Evolutionary conservation across 2,888 invertebrate genomes (phyloP).

Genomic region (Pemphredon lugubris): DNA sequence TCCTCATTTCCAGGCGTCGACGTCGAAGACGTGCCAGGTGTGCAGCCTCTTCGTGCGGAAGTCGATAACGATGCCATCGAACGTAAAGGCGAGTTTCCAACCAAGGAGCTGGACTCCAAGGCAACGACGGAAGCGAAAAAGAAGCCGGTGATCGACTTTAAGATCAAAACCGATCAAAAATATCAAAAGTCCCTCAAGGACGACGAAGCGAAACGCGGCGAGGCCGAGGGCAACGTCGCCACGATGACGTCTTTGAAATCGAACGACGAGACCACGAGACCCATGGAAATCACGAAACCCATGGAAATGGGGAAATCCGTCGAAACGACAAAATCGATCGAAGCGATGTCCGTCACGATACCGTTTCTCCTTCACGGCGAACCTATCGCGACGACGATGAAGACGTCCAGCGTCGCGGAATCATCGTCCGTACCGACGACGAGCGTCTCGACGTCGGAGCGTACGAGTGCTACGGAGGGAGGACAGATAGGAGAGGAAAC

Average conservation of each 20-base stretch:
- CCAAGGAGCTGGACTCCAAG: constrained; percentile 52
- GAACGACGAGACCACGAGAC: no score
- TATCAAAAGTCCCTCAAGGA: constrained; percentile 81
- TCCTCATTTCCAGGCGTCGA: constrained; percentile 16
- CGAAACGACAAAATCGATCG: constrained; percentile 20
- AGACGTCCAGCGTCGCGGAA: not conserved
- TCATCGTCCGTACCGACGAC: not conserved
- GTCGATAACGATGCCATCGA: constrained; percentile 45
- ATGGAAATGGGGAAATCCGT: not conserved
- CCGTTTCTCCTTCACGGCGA: constrained; percentile 66
- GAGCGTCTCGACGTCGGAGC: constrained; percentile 4
- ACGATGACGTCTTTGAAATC: no score
- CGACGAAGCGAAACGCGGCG: constrained; percentile 81
- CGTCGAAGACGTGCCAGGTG: constrained; percentile 20
- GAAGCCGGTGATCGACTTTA: constrained; percentile 71
- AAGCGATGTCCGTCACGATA: constrained; percentile 26
- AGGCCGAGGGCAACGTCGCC: no score
- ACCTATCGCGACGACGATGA: constrained; percentile 33
- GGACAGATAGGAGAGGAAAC: constrained; percentile 38
- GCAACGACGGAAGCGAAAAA: constrained; percentile 70
- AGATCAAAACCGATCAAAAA: constrained; percentile 71
- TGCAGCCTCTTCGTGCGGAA: constrained; percentile 33
- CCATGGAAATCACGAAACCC: no score
- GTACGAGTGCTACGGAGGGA: constrained; percentile 11
- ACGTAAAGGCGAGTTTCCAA: constrained; percentile 39